Evolutionary conservation across 1,140 invertebrate species (phyloP), one percentile per base, ranked within the genome.

Genomic region (Colletes gigas): DNA sequence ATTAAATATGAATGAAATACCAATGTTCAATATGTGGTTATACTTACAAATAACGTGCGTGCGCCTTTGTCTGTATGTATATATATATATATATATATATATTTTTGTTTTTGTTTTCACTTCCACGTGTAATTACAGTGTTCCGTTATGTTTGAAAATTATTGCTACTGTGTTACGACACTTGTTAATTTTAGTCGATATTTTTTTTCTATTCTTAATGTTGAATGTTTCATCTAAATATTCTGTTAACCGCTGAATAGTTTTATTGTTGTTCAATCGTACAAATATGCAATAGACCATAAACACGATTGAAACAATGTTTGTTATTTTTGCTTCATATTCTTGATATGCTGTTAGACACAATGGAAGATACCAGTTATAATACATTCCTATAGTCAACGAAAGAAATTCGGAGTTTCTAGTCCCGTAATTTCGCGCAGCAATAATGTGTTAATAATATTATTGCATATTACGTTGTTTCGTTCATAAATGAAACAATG

Each of bases 151-250:
- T 78, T 86, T 86, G 74, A 74, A 78, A 30, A 62, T 39, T 17
- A 62, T 85, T 82, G 60, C 70, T 82, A 78, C n/a, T 19, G 50
- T 65, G 12, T 85, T 85, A 85, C 75, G 82, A 67, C 44, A 75
- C 19, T 85, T 78, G 30, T 82, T 79, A 66, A 39, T 54, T 74
- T 63, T 77, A 65, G 7, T 55, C 57, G 67, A 69, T 81, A 54
- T 63, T 54, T 68, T 19, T 68, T 19, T 80, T 62, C 5, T 30
- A 39, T 83, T 54, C 12, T 77, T 75, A 41, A 70, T 15, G 47
- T 78, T 73, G 57, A 63, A 65, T 55, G 44, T 78, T 78, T 57
- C n/a, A 72, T 54, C 39, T 44, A 44, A 72, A 62, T 66, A 19
- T 67, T n/a, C 67, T 66, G 41, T 78, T 68, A 63, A 62, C 54